Base-by-base conservation (phyloP, 1,140 invertebrate genomes). In the Rhagoletis zephyria region DNA sequence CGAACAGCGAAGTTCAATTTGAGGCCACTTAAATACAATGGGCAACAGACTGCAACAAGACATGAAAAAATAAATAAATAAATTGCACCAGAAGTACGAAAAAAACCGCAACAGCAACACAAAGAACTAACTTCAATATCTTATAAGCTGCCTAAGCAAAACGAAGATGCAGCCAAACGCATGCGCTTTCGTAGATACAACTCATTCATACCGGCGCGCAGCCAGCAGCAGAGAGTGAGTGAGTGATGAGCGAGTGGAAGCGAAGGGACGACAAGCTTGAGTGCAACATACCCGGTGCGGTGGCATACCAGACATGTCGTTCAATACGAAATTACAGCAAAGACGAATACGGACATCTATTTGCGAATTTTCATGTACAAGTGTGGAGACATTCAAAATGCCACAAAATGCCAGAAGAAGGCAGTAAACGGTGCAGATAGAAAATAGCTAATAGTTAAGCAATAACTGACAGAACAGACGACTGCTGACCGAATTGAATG, bases 311-410 rank as follows among this genome's bases (percentile, higher is more conserved):
- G n/a, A 10, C 48, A 56, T 81, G 74, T 7, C 45, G 56, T 16
- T 56, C 48, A 19, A 56, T 81, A 14, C 48, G 48, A 59, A 81
- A 81, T 56, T 51, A 48, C 74, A 81, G 56, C 16, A 81, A 81
- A 81, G 48, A 59, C 48, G n/a, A 6, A 51, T 81, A 56, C 48
- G 48, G 74, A n/a, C n/a, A 81, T 56, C 5, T 56, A 74, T 56
- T 81, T 81, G 74, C n/a, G 74, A 12, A 56, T 81, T 81, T 81
- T 81, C 16, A 56, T 81, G 42, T 42, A 81, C 40, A 12, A 56
- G 74, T 56, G 74, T 10, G 48, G 48, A 56, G 16, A 19, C 48
- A 81, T 81, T 81, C 42, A 81, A 81, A 56, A 81, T 19, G 45
- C 7, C 48, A 56, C 42, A 81, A 81, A 56, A 81, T 19, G 14